phyloP scores from a whole-genome alignment of 2,797 vertebrate species.

The Myoxocephalus aenaeus region DNA sequence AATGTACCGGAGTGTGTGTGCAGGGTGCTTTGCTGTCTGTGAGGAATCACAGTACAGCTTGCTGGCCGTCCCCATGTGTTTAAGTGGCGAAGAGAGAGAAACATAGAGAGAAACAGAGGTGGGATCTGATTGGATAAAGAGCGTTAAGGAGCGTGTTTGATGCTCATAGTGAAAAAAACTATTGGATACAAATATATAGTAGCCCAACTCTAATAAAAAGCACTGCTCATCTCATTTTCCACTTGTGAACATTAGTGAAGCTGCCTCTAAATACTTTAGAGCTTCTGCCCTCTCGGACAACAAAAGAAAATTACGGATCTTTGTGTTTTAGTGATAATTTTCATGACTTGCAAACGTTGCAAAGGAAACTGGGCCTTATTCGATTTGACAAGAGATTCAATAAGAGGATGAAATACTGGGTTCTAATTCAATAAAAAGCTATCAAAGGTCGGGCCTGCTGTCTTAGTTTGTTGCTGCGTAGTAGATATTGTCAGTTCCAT shows the following conservation, averaged over 20 bases:
- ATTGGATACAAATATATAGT: too few species aligned
- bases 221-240: constrained; percentile 11
- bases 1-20: too few species aligned
- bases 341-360: constrained; percentile 20
- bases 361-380: constrained; percentile 8
- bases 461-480: neutral
- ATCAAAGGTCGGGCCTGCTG: neutral
- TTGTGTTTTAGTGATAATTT: constrained; percentile 6
- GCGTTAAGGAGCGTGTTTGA: too few species aligned
- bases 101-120: too few species aligned
- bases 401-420: neutral
- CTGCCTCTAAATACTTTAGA: neutral
- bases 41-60: too few species aligned
- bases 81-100: too few species aligned
- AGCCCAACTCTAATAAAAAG: too few species aligned
- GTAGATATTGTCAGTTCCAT: neutral
- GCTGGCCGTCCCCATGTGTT: too few species aligned
- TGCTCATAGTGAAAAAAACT: too few species aligned
- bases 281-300: constrained; percentile 1
- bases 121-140: too few species aligned
- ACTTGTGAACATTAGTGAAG: constrained; percentile 15
- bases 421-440: neutral
- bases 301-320: constrained; percentile 13
- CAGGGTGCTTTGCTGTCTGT: too few species aligned
- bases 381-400: neutral